Conservation (phyloP, 1,140 invertebrate genomes). For the Eulimnadia texana region DNA sequence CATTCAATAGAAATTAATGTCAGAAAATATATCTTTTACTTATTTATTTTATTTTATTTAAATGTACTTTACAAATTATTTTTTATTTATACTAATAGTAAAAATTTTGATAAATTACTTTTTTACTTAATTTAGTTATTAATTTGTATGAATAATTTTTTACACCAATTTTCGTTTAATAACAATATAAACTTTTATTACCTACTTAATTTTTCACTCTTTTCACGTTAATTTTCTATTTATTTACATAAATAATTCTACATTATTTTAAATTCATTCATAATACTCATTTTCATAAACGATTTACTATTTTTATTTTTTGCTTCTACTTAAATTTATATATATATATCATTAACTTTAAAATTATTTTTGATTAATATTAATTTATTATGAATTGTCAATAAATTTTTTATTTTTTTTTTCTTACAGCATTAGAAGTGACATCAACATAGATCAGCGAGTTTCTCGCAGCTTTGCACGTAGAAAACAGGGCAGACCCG, state of each 20-base stretch:
- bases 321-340: no score
- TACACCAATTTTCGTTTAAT: no score
- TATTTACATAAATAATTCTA: no score
- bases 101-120: background rate
- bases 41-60: background rate
- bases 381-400: no score
- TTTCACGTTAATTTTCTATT: no score
- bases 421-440: conserved; percentile 34
- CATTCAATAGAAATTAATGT: background rate
- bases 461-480: conserved; percentile 58
- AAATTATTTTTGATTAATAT: no score
- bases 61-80: background rate
- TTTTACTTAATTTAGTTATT: conserved; percentile 19
- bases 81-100: background rate
- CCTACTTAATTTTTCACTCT: no score
- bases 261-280: no score
- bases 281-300: no score
- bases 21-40: background rate
- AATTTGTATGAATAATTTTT: conserved; percentile 6
- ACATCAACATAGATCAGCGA: conserved; percentile 73
- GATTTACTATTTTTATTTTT: no score
- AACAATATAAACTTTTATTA: no score
- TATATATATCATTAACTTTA: background rate
- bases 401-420: no score
- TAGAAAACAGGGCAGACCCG: conserved; percentile 57